Evolutionary conservation across 2,797 vertebrate genomes (phyloP).

Genomic region (Smutsia gigantea): DNA sequence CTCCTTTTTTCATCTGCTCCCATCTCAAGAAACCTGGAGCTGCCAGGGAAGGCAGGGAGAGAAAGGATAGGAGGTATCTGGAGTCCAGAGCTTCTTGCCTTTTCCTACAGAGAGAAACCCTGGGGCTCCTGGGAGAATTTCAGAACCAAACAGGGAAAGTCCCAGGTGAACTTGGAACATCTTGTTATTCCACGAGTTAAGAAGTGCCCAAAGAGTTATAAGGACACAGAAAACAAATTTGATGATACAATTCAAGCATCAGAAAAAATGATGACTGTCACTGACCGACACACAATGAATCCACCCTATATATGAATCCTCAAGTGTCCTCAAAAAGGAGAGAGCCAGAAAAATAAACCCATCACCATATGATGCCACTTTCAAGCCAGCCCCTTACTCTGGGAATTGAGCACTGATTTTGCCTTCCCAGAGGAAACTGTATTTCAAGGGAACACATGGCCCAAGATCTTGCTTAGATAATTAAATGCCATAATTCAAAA

Average conservation of each 20-base stretch:
- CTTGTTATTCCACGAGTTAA: background rate
- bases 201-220: background rate
- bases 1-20: background rate
- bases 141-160: background rate
- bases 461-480: background rate
- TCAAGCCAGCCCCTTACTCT: background rate
- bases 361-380: background rate
- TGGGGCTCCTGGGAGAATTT: background rate
- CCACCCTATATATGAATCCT: background rate
- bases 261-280: background rate
- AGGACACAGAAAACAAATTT: background rate
- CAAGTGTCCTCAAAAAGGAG: background rate
- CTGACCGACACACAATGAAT: background rate
- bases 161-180: background rate
- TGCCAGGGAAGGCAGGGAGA: background rate
- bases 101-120: background rate
- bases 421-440: background rate
- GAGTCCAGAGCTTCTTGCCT: background rate
- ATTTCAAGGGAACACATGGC: background rate
- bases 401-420: background rate
- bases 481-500: background rate
- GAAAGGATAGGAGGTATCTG: background rate
- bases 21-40: background rate
- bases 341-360: background rate
- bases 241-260: background rate